phyloP scores from a whole-genome alignment of 2,113 vertebrate species.

The Irena cyanogastra region DNA sequence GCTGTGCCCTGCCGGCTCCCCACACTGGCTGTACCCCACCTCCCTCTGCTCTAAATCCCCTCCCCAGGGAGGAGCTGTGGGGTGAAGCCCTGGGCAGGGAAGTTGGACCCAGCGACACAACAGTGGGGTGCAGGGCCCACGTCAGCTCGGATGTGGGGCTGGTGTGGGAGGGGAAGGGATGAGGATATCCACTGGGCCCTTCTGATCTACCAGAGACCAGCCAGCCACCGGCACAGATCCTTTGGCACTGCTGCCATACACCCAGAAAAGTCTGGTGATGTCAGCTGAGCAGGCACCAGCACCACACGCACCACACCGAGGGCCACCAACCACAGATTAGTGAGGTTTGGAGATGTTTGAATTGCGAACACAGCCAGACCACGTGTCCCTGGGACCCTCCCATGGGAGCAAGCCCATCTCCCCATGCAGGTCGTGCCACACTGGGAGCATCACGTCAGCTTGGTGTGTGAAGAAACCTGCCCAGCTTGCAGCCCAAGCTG shows the following conservation, averaged over 20 bases:
- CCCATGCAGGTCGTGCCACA: fast-evolving
- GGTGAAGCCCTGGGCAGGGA: neutral
- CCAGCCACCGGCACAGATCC: neutral
- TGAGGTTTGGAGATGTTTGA: neutral
- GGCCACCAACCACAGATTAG: neutral
- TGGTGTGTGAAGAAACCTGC: neutral
- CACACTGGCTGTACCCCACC: no score
- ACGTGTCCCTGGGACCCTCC: neutral
- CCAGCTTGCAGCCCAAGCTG: neutral
- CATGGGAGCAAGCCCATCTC: neutral
- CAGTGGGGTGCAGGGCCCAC: fast-evolving
- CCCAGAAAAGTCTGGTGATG: neutral
- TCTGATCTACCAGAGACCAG: neutral
- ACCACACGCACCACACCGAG: fast-evolving
- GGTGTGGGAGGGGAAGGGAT: neutral
- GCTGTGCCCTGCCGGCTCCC: neutral
- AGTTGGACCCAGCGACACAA: fast-evolving
- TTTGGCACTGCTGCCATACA: fast-evolving
- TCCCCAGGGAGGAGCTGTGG: neutral
- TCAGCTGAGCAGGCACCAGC: neutral
- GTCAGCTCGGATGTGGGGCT: fast-evolving
- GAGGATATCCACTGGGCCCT: neutral
- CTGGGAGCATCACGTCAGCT: fast-evolving
- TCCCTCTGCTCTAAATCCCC: neutral
- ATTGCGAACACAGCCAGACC: neutral